Percentiles rank a stretch among this genome's conserved stretches.
Conservation (phyloP, 2,113 vertebrate species). For the Engraulis encrasicolus region DNA sequence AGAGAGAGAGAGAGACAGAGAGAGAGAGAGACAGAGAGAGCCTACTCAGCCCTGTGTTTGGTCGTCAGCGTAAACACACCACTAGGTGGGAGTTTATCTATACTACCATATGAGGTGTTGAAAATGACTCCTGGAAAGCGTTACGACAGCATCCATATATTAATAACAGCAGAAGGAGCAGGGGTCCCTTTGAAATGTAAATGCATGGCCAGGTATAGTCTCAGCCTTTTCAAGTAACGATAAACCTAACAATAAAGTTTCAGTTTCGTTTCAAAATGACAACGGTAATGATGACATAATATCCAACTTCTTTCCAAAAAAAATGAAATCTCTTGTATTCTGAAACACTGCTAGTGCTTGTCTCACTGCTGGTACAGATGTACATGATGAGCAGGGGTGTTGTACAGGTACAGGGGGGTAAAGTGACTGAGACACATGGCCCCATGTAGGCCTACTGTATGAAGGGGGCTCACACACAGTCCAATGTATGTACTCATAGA, state of each 20-base stretch:
- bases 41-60: not conserved
- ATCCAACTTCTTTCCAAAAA: not conserved
- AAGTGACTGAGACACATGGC: too few species aligned
- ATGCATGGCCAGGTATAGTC: not conserved
- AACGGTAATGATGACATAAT: not conserved
- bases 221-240: not conserved
- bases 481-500: too few species aligned
- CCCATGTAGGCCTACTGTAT: too few species aligned
- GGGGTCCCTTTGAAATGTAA: not conserved
- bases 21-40: not conserved
- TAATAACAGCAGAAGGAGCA: not conserved
- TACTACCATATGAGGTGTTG: conserved; percentile 10
- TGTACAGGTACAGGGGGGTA: too few species aligned
- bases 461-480: too few species aligned
- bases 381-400: too few species aligned
- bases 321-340: not conserved
- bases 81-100: not conserved
- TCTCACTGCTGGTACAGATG: not conserved
- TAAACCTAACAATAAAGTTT: not conserved
- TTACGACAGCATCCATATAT: not conserved
- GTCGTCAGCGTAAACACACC: not conserved
- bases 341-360: not conserved
- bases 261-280: not conserved
- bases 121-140: not conserved
- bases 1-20: not conserved